phyloP scores from a whole-genome alignment of 2,113 vertebrate genomes.

The Cathartes aura region DNA sequence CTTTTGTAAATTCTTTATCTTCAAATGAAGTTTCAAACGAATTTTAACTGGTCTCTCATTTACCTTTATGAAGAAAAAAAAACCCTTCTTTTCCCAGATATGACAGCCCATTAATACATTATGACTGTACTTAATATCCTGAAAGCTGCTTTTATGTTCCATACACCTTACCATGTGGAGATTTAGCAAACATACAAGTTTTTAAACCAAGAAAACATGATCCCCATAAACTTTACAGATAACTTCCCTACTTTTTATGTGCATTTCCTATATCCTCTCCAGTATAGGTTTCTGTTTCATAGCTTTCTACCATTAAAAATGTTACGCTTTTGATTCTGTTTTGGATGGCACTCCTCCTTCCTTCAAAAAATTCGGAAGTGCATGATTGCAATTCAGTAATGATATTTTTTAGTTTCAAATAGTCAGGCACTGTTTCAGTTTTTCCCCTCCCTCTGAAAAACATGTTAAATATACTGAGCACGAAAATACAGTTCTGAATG shows the following conservation, averaged over 20 bases:
- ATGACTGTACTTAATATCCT: background rate
- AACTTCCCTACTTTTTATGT: background rate
- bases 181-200: background rate
- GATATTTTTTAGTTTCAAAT: background rate
- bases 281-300: background rate
- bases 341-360: background rate
- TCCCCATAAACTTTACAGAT: background rate
- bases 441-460: background rate
- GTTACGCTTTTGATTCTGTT: background rate
- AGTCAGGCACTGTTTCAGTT: background rate
- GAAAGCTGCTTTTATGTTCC: background rate
- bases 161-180: fast-evolving
- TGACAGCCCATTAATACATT: background rate
- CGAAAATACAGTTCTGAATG: fast-evolving
- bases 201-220: background rate
- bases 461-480: background rate
- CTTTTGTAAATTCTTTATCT: background rate
- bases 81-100: background rate
- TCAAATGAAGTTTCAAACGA: background rate
- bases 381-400: background rate
- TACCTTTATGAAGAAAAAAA: background rate
- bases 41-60: background rate
- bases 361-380: background rate
- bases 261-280: background rate
- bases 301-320: background rate